phyloP scores from a whole-genome alignment of 1,140 invertebrate genomes.

The Leguminivora glycinivorella region DNA sequence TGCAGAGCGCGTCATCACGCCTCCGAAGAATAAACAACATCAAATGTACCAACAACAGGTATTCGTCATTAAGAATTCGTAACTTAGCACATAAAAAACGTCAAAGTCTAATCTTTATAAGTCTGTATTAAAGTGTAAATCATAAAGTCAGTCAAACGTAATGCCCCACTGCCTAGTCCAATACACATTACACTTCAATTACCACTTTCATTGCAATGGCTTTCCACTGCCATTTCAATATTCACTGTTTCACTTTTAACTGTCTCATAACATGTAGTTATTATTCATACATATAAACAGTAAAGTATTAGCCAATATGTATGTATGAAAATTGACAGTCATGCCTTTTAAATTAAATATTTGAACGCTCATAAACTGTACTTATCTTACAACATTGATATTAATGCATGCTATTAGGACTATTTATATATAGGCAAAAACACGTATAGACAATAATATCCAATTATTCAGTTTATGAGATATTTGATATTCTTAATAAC shows the following conservation, averaged over 20 bases:
- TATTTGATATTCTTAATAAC: no score
- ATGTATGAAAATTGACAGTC: neutral
- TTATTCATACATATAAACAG: no score
- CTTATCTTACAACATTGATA: no score
- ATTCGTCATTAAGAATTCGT: no score
- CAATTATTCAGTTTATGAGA: no score
- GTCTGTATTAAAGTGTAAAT: neutral
- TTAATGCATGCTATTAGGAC: no score
- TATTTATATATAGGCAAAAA: no score
- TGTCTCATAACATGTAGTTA: neutral
- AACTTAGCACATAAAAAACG: no score
- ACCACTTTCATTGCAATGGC: conserved; percentile 20
- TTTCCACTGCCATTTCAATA: conserved; percentile 17
- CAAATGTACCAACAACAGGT: no score
- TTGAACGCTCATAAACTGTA: no score
- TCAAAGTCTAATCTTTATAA: neutral
- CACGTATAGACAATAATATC: no score
- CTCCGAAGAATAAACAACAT: no score
- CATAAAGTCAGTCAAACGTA: neutral
- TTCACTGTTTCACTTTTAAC: conserved; percentile 1
- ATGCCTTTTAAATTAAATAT: neutral
- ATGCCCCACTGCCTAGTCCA: conserved; percentile 4
- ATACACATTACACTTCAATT: conserved; percentile 24
- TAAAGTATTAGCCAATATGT: neutral
- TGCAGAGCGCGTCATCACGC: conserved; percentile 54